Base-by-base conservation (phyloP, 2,888 invertebrate genomes). In the Anoplius nigerrimus region DNA sequence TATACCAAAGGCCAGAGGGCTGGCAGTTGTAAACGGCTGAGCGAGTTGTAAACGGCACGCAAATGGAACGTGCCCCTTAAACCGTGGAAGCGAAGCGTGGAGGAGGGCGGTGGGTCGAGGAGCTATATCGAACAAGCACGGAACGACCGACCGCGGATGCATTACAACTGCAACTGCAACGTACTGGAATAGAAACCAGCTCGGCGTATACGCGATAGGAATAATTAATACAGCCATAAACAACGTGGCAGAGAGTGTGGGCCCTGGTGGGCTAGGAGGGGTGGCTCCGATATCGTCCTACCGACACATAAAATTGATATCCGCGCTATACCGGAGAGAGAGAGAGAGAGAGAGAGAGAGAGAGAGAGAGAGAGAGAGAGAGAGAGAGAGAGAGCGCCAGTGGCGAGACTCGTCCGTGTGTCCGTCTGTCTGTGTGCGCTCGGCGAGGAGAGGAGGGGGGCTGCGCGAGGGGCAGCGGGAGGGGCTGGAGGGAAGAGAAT, bases 221-320 rank as follows among this genome's bases (percentile, higher is more conserved):
- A 87, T 87, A 87, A 87, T 87, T 87, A 87, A 87, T 86, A 86
- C 81, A 82, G 74, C 83, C 81, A 85, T 87, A 86, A 87, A 86
- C 86, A 86, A 86, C 82, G 76, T n/a, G 62, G 64, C 57, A 24
- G 46, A 22, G 16, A 42, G 21, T 18, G 48, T 11, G 18, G 48
- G 45, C 3, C 2, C 18, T 15, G 16, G 48, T 4, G 16, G 8
- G 48, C n/a, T 2, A n/a, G 8, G 48, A 16, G 48, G 8, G 13
- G 48, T 69, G 70, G 71, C 58, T 46, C 60, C 76, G 82, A 83
- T 85, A 83, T 82, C 82, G 82, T 75, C 75, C 75, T 74, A 80
- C 81, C 75, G 79, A 80, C 81, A 79, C 82, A 82, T 86, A 84
- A 86, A 86, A 87, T 87, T 85, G 82, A 87, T 86, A 83, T 81